Evolutionary conservation across 2,113 vertebrate genomes (phyloP), one percentile per base, ranked within the genome.

Genomic region (Dromaius novaehollandiae): DNA sequence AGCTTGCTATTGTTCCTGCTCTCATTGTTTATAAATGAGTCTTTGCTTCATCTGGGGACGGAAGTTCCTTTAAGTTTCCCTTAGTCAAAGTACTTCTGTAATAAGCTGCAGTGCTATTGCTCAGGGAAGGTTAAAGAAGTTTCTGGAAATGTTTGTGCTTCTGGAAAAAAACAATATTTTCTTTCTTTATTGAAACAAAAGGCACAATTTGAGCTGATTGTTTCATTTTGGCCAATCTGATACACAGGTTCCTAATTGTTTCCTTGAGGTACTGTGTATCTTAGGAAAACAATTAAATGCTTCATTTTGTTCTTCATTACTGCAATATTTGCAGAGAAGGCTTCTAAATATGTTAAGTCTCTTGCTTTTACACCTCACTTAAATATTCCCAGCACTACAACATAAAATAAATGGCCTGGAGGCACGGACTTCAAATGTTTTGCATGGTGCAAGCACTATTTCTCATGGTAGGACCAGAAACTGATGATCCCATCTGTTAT

Each of bases 1-100:
- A 94, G 90, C 79, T 95, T 90, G 89, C 95, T 76, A 90, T 96
- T 97, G 96, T 95, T 97, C 91, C 86, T 78, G 64, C 56, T 76
- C 65, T 78, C 94, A 88, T 95, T 95, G 90, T 96, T 97, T 96
- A 97, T 91, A 97, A 97, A 97, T 89, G 90, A 97, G 66, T 68
- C 87, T 83, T 82, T 66, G 40, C 88, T 96, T 96, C 70, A 93
- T 68, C 76, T 83, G 56, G 50, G 56, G 55, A 77, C 69, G 88
- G 40, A 95, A 93, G 81, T 89, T 95, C 82, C 83, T 96, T 82
- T 71, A 95, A 95, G 82, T 88, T 89, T 86, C 48, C 77, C 64
- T 83, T 86, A 78, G 42, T 85, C 58, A 71, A 95, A 94, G 34
- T 44, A 92, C 14, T 94, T 82, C 32, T 46, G 28, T 84, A 86